Base-by-base conservation (phyloP, 1,140 invertebrate species). In the Listronotus bonariensis region DNA sequence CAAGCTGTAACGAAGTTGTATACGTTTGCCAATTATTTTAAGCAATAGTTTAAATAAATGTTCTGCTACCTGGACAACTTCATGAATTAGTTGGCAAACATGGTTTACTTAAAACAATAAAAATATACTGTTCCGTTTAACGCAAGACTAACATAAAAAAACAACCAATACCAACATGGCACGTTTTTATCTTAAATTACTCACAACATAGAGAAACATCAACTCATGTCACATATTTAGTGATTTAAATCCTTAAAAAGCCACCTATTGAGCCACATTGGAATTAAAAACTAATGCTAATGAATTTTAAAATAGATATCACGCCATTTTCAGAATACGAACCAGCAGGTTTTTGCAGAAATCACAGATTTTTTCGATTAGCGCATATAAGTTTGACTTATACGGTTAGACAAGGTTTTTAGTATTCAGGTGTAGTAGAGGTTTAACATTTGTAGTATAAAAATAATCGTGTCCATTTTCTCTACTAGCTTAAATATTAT, bases 221-320 rank as follows among this genome's bases (percentile, higher is more conserved):
- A 26, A 26, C 20, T 26, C 20, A 26, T 26, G 20, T 26, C 20
- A 26, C 20, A 26, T 26, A 26, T 5, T 26, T 26, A 26, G 20
- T 26, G 20, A 26, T 26, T 26, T 26, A 26, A 26, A 5, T 26
- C 20, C 20, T 26, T 26, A 26, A 26, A 26, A 26, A 26, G 20
- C 20, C 20, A 26, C 20, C 20, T 26, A 26, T 26, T 26, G 20
- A 26, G 20, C 36, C 36, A 12, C 40, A 56, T 56, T 56, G 42
- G 53, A 56, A 56, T 56, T 56, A 56, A 56, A 56, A 56, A 42
- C 34, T 3, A 11, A 56, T 56, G 53, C 42, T 56, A 56, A 56
- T 56, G 53, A 56, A 56, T 56, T 56, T 56, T 40, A 40, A 56
- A 56, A 56, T 56, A 56, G 40, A 41, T 56, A 56, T 56, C 53